Base-by-base conservation (phyloP, 2,888 invertebrate species). In the Acanthoscelides obtectus region DNA sequence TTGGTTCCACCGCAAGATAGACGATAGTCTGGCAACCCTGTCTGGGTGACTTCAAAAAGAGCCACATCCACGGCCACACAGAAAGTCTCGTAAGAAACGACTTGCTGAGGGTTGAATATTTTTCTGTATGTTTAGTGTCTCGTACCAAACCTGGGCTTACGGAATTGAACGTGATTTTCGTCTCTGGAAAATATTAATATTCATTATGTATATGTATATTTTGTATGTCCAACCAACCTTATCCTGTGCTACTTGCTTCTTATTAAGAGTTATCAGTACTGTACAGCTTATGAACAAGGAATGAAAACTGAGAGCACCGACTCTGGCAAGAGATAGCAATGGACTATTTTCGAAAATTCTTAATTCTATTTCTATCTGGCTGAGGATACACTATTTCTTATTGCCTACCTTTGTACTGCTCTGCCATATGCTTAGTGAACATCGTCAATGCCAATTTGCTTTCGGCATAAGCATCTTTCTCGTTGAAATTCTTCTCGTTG, bases 1-100 rank as follows among this genome's bases (percentile, higher is more conserved):
- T 86, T n/a, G 90, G 88, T 79, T 90, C 89, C 19, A 92, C 87
- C 4, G 91, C 90, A 71, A 89, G 87, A 80, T 90, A 91, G 70
- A 94, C 83, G 64, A 89, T 86, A 8, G 90, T 90, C 81, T 93
- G 92, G 27, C 92, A 90, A 20, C 93, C 93, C 84, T 93, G 91
- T 69, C 84, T 84, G 0, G 92, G 88, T 68, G 88, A 89, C 84
- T 92, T 93, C 83, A 92, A 87, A 77, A 93, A 88, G 67, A 91
- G 83, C 89, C 90, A 91, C 82, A 90, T 86, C 86, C 93, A 88
- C 0, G 93, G 93, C 80, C 86, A 88, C 75, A 92, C 88, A 71
- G 91, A 88, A 70, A 90, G 76, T 80, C 86, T 86, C 17, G 90
- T 86, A 70, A 91, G 82, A 74, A 87, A 84, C 22, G 86, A 86